phyloP scores from a whole-genome alignment of 2,113 vertebrate species.

The Helogale parvula region DNA sequence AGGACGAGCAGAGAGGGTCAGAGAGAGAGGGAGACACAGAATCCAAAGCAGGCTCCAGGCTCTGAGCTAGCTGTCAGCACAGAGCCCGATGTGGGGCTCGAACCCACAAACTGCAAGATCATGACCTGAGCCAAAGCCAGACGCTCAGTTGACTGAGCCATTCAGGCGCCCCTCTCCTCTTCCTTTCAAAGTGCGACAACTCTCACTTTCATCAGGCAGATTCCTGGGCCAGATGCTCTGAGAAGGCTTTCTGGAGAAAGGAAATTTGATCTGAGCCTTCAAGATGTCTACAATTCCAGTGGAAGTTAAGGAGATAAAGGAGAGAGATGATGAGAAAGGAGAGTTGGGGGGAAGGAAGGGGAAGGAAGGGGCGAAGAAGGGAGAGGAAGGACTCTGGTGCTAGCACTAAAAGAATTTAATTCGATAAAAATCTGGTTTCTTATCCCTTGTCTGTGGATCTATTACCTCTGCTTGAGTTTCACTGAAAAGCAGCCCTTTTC shows the following conservation, averaged over 20 bases:
- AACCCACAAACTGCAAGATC: too few relatives aligned
- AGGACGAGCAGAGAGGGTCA: too few relatives aligned
- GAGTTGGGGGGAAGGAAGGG: not conserved
- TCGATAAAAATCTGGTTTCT: constrained; percentile 54
- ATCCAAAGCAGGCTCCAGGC: too few relatives aligned
- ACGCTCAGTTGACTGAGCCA: too few relatives aligned
- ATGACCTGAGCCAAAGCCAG: too few relatives aligned
- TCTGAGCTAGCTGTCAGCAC: too few relatives aligned
- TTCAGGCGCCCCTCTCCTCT: not conserved
- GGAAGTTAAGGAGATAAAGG: not conserved
- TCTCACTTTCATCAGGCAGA: constrained; percentile 50
- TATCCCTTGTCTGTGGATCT: not conserved
- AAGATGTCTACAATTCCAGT: constrained; percentile 53
- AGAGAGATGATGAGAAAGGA: not conserved
- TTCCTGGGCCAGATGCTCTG: constrained; percentile 43
- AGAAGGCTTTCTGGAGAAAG: constrained; percentile 58
- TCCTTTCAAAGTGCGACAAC: constrained; percentile 24
- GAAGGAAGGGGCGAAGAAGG: not conserved
- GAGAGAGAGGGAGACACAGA: too few relatives aligned
- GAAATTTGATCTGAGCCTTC: constrained; percentile 61
- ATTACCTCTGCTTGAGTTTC: constrained; percentile 42
- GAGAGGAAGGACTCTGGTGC: not conserved
- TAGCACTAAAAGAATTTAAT: constrained; percentile 19
- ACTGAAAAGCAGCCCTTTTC: constrained; percentile 40
- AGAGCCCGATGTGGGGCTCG: too few relatives aligned